Percentiles rank a stretch among this genome's conserved stretches.
phyloP scores from a whole-genome alignment of 2,113 vertebrate species.

The Brachyistius frenatus region DNA sequence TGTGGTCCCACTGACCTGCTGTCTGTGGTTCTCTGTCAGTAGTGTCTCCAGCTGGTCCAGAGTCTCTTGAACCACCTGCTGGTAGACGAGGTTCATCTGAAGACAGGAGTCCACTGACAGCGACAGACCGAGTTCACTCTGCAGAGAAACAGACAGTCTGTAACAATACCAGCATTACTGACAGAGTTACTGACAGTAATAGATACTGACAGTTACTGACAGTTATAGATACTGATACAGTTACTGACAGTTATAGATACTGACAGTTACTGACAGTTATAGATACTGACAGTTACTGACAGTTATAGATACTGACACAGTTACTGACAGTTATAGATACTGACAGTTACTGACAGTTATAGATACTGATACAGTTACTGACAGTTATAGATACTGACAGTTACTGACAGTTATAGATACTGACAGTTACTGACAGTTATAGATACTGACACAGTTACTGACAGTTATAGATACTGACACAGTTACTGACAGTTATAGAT shows the following conservation, averaged over 20 bases:
- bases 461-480: not conserved
- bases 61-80: conserved; percentile 75
- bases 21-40: conserved; percentile 48
- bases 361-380: no score
- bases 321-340: no score
- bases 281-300: no score
- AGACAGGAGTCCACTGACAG: conserved; percentile 66
- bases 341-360: not conserved
- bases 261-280: no score
- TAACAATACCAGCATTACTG: not conserved
- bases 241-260: not conserved
- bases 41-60: conserved; percentile 66
- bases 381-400: not conserved
- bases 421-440: not conserved
- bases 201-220: conserved; percentile 3
- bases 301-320: no score
- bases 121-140: conserved; percentile 68
- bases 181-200: not conserved
- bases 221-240: conserved; percentile 4
- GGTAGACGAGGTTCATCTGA: conserved; percentile 80
- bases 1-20: conserved; percentile 28
- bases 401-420: conserved; percentile 2
- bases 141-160: not conserved
- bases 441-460: not conserved
- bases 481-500: not conserved